Percentiles rank a stretch among this genome's conserved stretches.
Evolutionary conservation across 2,888 invertebrate species (phyloP).

Genomic region (Brenthis hecate): DNA sequence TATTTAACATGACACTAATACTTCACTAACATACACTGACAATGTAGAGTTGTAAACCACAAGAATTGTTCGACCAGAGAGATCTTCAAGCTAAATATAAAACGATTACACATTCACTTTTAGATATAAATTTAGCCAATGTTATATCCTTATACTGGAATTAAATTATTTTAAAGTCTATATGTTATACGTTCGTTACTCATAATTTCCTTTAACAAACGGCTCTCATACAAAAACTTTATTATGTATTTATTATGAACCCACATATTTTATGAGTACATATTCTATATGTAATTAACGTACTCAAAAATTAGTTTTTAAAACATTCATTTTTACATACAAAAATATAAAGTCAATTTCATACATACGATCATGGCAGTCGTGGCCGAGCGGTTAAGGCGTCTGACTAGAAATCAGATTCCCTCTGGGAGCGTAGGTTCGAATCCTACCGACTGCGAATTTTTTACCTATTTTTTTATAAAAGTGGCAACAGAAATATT

Average conservation of each 20-base stretch:
- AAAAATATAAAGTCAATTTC: conserved; percentile 15
- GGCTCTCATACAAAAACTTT: too few species aligned
- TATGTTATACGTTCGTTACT: too few species aligned
- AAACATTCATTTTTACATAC: not conserved
- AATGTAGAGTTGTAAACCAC: conserved; percentile 32
- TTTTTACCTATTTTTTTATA: conserved; percentile 42
- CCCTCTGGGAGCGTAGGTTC: conserved; percentile 95
- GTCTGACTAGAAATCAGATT: conserved; percentile 95
- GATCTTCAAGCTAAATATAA: conserved; percentile 2
- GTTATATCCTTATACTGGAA: not conserved
- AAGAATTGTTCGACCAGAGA: not conserved
- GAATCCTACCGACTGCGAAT: conserved; percentile 92
- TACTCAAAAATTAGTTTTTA: too few species aligned
- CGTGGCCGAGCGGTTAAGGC: conserved; percentile 95
- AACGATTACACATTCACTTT: not conserved
- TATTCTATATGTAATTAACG: too few species aligned
- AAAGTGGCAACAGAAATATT: not conserved
- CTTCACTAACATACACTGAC: conserved; percentile 14
- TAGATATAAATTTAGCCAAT: not conserved
- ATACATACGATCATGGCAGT: conserved; percentile 74
- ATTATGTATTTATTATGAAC: too few species aligned
- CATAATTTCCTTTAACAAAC: too few species aligned
- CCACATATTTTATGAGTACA: too few species aligned
- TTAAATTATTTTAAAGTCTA: too few species aligned
- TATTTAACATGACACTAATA: conserved; percentile 42